phyloP scores from a whole-genome alignment of 2,888 invertebrate species.

The Drosophila parthenogenetica region DNA sequence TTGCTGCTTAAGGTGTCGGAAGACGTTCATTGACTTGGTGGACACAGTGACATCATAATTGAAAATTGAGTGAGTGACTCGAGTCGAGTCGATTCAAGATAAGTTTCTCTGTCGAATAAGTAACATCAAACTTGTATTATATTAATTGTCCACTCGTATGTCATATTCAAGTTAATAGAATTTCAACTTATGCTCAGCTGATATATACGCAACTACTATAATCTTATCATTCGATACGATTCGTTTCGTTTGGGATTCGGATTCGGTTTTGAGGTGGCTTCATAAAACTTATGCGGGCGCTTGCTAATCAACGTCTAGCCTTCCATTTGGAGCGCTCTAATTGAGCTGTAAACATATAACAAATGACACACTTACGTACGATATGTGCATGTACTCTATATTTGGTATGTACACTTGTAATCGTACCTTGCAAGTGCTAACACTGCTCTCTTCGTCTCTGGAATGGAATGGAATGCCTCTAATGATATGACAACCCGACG shows the following conservation, averaged over 20 bases:
- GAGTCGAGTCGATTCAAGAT: background rate
- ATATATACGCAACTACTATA: constrained; percentile 26
- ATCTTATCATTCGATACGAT: constrained; percentile 46
- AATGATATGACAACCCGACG: constrained; percentile 22
- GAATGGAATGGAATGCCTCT: constrained; percentile 30
- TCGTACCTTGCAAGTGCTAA: constrained; percentile 63
- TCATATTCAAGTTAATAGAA: constrained; percentile 23
- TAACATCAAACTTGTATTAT: constrained; percentile 11
- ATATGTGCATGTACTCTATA: constrained; percentile 2
- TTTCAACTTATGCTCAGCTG: constrained; percentile 21
- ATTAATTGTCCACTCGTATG: constrained; percentile 43
- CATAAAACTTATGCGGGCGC: constrained; percentile 29
- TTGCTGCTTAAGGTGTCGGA: constrained; percentile 67
- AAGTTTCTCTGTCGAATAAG: constrained; percentile 15
- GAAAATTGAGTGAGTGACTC: constrained; percentile 45
- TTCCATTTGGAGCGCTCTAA: constrained; percentile 59
- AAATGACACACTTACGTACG: constrained; percentile 26
- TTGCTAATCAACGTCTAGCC: constrained; percentile 47
- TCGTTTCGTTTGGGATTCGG: no score
- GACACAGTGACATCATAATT: constrained; percentile 73
- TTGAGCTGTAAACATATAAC: constrained; percentile 49
- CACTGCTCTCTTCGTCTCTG: constrained; percentile 30
- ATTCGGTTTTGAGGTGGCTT: constrained; percentile 13
- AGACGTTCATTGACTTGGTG: constrained; percentile 72
- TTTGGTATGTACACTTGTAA: constrained; percentile 4